Evolutionary conservation across 2,113 vertebrate genomes (phyloP).

Genomic region (Ciconia stormi): DNA sequence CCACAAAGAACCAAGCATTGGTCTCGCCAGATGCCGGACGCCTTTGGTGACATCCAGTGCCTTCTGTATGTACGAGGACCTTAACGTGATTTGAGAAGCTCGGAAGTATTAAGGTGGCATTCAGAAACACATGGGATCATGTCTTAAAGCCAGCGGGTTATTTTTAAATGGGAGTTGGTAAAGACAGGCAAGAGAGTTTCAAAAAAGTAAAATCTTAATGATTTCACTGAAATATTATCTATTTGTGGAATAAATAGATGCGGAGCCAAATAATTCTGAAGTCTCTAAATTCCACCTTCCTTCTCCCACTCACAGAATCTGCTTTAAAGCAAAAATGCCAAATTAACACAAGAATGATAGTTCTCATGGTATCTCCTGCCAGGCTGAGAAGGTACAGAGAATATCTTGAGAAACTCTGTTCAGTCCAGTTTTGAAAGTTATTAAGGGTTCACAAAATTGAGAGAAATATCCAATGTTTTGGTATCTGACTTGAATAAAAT

Average conservation of each 20-base stretch:
- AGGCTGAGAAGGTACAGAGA: constrained; percentile 18
- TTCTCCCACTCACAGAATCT: constrained; percentile 55
- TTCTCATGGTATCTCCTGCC: constrained; percentile 24
- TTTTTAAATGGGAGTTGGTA: background rate
- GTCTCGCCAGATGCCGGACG: background rate
- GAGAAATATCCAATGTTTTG: background rate
- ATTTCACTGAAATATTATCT: constrained; percentile 45
- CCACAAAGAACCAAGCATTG: background rate
- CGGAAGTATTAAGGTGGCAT: background rate
- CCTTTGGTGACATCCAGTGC: background rate
- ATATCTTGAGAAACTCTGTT: constrained; percentile 18
- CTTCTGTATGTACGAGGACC: background rate
- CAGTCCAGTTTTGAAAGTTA: constrained; percentile 2
- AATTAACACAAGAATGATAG: constrained; percentile 43
- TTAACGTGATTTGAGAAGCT: background rate
- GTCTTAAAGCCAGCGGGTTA: background rate
- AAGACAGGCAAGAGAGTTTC: background rate
- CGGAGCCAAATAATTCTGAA: constrained; percentile 2
- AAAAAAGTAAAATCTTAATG: background rate
- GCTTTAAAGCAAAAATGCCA: constrained; percentile 40
- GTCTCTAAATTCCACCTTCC: constrained; percentile 45
- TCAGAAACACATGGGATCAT: background rate
- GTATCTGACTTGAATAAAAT: background rate
- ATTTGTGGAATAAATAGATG: constrained; percentile 44
- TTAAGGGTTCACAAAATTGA: background rate